phyloP scores from a whole-genome alignment of 2,797 vertebrate genomes.

The Danio jaintianensis region DNA sequence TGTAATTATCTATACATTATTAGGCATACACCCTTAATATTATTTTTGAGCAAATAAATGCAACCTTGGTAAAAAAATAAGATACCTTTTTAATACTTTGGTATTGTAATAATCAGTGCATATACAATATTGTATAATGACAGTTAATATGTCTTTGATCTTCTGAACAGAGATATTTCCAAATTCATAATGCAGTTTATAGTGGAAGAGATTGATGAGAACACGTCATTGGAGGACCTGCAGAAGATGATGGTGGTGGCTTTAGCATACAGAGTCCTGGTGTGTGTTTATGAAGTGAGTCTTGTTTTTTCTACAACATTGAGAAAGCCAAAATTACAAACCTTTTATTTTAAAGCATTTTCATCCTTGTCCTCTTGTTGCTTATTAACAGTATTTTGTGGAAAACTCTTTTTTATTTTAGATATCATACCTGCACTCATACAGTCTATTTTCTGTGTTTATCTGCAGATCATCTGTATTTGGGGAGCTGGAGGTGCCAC shows the following conservation, averaged over 20 bases:
- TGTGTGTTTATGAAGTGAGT: conserved; percentile 94
- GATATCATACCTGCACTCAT: neutral
- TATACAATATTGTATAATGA: neutral
- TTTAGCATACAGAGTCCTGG: conserved; percentile 92
- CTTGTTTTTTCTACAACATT: neutral
- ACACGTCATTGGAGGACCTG: conserved; percentile 94
- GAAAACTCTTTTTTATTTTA: neutral
- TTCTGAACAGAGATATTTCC: conserved; percentile 86
- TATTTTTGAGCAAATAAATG: neutral
- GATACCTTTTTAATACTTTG: neutral
- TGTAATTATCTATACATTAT: neutral
- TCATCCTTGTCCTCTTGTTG: neutral
- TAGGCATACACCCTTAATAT: neutral
- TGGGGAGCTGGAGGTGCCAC: conserved; percentile 90
- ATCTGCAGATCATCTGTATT: conserved; percentile 85
- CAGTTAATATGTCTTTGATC: neutral
- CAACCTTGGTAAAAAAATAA: neutral
- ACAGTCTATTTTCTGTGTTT: neutral
- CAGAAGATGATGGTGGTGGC: conserved; percentile 97
- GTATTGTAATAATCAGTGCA: neutral
- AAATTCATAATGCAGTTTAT: conserved; percentile 96
- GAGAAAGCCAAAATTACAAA: neutral
- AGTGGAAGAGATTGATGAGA: conserved; percentile 96
- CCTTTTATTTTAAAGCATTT: neutral
- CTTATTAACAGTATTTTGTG: neutral